Conservation (phyloP, 2,797 vertebrate species). For the Craterocephalus amniculus region DNA sequence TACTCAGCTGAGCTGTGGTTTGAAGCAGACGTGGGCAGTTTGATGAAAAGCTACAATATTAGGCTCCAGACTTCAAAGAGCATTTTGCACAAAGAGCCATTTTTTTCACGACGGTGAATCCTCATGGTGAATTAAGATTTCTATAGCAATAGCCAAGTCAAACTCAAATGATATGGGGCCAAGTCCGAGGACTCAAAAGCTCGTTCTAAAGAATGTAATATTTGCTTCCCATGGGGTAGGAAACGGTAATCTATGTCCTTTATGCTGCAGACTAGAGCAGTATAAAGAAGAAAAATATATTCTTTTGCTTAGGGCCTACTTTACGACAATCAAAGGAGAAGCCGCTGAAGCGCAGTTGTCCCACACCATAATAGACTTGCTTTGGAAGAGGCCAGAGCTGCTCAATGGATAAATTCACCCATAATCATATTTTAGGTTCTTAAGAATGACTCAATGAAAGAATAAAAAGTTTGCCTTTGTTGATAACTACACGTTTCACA, state of each 20-base stretch:
- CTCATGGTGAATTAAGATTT: slow-evolving; percentile 99
- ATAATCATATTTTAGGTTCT: slow-evolving; percentile 56
- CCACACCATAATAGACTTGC: slow-evolving; percentile 69
- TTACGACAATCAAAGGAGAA: slow-evolving; percentile 75
- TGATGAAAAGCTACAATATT: slow-evolving; percentile 93
- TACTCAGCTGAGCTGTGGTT: slow-evolving; percentile 75
- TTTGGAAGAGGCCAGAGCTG: slow-evolving; percentile 42
- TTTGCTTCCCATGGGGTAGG: slow-evolving; percentile 88
- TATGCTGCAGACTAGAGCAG: slow-evolving; percentile 69
- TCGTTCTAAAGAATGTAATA: slow-evolving; percentile 95
- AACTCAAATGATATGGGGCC: slow-evolving; percentile 96
- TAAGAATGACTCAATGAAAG: slow-evolving; percentile 22
- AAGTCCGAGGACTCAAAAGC: slow-evolving; percentile 90
- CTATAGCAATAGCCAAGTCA: slow-evolving; percentile 98
- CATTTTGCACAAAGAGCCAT: slow-evolving; percentile 92
- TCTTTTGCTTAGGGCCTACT: slow-evolving; percentile 88
- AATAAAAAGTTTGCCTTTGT: slow-evolving; percentile 25
- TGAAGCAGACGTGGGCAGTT: slow-evolving; percentile 88
- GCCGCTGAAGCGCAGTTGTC: slow-evolving; percentile 70
- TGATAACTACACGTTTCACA: slow-evolving; percentile 17
- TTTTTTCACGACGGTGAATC: slow-evolving; percentile 99
- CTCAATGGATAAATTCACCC: slow-evolving; percentile 48
- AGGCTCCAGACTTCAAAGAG: slow-evolving; percentile 97
- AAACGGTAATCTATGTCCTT: slow-evolving; percentile 82
- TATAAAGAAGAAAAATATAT: slow-evolving; percentile 86